Evolutionary conservation across 2,888 invertebrate species (phyloP).

Genomic region (Ceratothoa steindachneri): DNA sequence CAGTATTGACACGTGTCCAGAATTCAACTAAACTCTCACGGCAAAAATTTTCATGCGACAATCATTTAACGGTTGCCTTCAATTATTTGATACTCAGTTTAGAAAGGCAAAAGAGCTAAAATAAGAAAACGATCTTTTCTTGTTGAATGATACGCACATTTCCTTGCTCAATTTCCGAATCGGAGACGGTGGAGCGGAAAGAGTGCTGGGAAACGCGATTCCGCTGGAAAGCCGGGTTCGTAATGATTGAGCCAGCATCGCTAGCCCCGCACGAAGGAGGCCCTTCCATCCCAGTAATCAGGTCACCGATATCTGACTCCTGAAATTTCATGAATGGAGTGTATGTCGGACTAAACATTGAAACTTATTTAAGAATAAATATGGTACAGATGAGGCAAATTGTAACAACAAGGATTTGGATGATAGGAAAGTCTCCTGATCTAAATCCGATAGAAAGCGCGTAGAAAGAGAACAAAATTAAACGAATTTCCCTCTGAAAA

Average conservation of each 20-base stretch:
- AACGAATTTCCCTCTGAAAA: no score
- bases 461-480: background rate
- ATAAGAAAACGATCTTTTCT: no score
- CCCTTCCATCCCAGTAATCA: conserved; percentile 32
- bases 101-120: no score
- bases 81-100: no score
- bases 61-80: no score
- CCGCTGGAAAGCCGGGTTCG: conserved; percentile 69
- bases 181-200: conserved; percentile 49
- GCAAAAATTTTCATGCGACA: no score
- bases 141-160: conserved; percentile 41
- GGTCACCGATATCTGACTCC: conserved; percentile 39
- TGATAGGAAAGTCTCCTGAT: no score
- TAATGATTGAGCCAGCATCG: conserved; percentile 75
- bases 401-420: no score
- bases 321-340: conserved; percentile 5
- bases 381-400: no score
- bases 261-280: conserved; percentile 50
- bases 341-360: background rate
- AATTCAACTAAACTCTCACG: no score
- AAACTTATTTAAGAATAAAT: background rate
- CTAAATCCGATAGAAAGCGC: no score
- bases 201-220: conserved; percentile 68
- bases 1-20: no score
- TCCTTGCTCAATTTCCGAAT: conserved; percentile 45